A percentile compares a stretch with the other conserved stretches of the same genome.
Conservation (phyloP, 1,140 invertebrate species). For the Artemia franciscana region DNA sequence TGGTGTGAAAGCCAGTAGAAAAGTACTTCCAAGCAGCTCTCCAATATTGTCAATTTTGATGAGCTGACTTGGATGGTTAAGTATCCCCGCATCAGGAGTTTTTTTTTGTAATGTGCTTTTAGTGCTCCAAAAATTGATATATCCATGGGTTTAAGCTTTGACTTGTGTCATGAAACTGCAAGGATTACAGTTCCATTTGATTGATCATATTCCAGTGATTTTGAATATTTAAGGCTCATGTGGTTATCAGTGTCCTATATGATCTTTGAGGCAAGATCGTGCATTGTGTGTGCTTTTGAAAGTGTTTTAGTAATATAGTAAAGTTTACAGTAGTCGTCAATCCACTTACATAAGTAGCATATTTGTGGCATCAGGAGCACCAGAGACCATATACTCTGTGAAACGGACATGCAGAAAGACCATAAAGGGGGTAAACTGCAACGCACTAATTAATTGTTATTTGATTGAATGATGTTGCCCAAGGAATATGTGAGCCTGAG, state of each 20-base stretch:
- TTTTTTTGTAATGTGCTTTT: conserved; percentile 18
- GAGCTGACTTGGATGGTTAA: conserved; percentile 11
- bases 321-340: conserved; percentile 17
- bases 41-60: conserved; percentile 13
- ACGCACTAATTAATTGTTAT: background rate
- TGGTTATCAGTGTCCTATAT: conserved; percentile 12
- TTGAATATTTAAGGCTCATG: conserved; percentile 11
- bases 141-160: conserved; percentile 20
- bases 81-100: conserved; percentile 14
- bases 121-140: conserved; percentile 16
- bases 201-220: too few species aligned
- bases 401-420: conserved; percentile 21
- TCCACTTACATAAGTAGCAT: conserved; percentile 9
- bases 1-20: background rate
- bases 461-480: background rate
- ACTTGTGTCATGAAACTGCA: conserved; percentile 16
- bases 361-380: conserved; percentile 17
- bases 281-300: conserved; percentile 16
- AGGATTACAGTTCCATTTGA: conserved; percentile 18
- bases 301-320: conserved; percentile 16
- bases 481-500: background rate
- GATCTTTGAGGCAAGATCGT: conserved; percentile 12
- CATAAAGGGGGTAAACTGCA: conserved; percentile 18
- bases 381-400: conserved; percentile 21
- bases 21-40: conserved; percentile 10